These are phyloP conservation scores for Drosophila azteca DNA, from an alignment of 1,140 invertebrate species.

Conservation along the genomic window DNA sequence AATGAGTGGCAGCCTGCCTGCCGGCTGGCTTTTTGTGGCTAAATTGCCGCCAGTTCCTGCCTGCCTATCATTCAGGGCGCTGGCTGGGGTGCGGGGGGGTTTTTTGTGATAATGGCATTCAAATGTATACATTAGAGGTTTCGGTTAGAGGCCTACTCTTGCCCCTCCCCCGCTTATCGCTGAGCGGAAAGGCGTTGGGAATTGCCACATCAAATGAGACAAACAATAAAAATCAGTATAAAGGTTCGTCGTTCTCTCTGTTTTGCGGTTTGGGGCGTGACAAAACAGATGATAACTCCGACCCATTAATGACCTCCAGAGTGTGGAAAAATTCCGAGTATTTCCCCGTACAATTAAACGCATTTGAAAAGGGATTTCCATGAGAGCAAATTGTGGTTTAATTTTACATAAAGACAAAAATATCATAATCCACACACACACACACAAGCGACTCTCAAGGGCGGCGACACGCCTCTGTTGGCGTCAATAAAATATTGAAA, in stretches of 20 bases:
- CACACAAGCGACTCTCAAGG: too few species aligned
- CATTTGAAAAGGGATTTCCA: too few species aligned
- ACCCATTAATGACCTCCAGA: too few species aligned
- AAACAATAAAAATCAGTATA: constrained; percentile 58
- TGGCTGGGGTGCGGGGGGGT: not conserved
- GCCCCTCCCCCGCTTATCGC: constrained; percentile 53
- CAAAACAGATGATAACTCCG: too few species aligned
- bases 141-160: too few species aligned
- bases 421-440: too few species aligned
- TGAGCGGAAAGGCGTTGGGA: constrained; percentile 62
- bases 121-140: constrained; percentile 76
- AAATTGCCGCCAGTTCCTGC: constrained; percentile 47
- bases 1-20: constrained; percentile 66
- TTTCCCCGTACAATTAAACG: too few species aligned
- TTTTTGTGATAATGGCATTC: constrained; percentile 74
- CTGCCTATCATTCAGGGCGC: constrained; percentile 33
- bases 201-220: constrained; percentile 69
- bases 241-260: constrained; percentile 33
- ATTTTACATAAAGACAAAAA: too few species aligned
- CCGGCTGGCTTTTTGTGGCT: constrained; percentile 51
- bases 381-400: too few species aligned
- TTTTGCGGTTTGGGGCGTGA: constrained; percentile 34
- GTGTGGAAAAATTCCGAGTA: too few species aligned
- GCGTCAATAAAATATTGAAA: too few species aligned
- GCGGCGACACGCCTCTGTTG: too few species aligned